Conservation (phyloP, 2,888 invertebrate species). For the Polia nebulosa region DNA sequence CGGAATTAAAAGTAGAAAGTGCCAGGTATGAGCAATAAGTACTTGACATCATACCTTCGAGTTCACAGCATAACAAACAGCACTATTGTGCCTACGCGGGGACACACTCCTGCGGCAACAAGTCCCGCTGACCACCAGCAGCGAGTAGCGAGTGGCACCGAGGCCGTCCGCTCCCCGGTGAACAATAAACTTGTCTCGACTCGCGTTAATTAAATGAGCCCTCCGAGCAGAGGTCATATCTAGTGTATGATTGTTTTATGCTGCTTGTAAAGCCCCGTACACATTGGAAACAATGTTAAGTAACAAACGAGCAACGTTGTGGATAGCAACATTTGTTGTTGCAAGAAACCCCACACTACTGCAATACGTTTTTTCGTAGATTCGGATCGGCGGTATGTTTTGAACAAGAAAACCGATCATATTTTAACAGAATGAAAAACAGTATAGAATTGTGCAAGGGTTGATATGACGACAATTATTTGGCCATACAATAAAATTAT, state of each 20-base stretch:
- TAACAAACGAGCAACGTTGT: not conserved
- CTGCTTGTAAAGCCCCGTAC: not conserved
- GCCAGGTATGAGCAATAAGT: not conserved
- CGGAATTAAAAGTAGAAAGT: not conserved
- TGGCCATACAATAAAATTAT: too few relatives aligned
- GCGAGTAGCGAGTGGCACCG: not conserved
- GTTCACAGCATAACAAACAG: slow-evolving; percentile 1
- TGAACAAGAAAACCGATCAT: not conserved
- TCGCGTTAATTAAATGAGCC: slow-evolving; percentile 42
- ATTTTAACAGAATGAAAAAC: too few relatives aligned
- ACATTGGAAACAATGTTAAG: not conserved
- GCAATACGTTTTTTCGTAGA: not conserved
- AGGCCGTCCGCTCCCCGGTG: slow-evolving; percentile 16
- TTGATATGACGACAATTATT: too few relatives aligned
- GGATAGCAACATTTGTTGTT: too few relatives aligned
- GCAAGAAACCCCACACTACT: too few relatives aligned
- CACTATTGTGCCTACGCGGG: not conserved
- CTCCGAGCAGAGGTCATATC: slow-evolving; percentile 9
- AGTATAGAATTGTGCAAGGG: too few relatives aligned
- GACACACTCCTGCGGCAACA: slow-evolving; percentile 35
- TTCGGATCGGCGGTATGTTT: not conserved
- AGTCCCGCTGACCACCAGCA: slow-evolving; percentile 11
- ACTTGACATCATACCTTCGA: not conserved
- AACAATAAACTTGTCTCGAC: slow-evolving; percentile 45
- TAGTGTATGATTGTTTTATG: slow-evolving; percentile 21